phyloP scores from a whole-genome alignment of 2,113 vertebrate species.

The Aix galericulata region DNA sequence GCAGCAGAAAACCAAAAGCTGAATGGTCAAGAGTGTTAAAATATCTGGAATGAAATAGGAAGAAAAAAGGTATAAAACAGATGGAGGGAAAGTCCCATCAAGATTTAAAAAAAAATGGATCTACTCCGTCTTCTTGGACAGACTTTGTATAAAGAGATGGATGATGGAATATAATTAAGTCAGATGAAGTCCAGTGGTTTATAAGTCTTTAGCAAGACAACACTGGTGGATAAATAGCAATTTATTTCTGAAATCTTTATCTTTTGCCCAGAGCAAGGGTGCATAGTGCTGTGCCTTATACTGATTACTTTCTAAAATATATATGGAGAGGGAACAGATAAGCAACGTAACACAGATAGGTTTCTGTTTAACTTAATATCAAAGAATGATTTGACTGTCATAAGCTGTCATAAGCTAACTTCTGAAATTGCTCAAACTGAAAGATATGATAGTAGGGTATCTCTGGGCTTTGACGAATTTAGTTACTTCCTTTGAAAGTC shows the following conservation, averaged over 20 bases:
- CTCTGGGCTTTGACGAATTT: background rate
- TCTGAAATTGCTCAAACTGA: background rate
- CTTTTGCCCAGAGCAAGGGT: background rate
- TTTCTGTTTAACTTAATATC: background rate
- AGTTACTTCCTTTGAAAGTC: background rate
- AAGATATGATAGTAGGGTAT: background rate
- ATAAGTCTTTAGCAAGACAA: background rate
- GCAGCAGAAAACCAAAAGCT: background rate
- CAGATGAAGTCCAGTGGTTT: background rate
- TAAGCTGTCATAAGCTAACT: background rate
- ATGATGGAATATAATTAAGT: background rate
- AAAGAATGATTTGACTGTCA: background rate
- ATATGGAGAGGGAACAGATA: background rate
- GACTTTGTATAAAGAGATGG: background rate
- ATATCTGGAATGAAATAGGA: background rate
- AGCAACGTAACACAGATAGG: background rate
- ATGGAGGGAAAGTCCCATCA: background rate
- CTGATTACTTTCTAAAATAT: background rate
- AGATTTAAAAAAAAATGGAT: background rate
- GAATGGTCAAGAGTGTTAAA: background rate
- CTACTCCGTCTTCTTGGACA: background rate
- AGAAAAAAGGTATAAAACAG: background rate
- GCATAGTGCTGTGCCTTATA: background rate
- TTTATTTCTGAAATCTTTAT: constrained; percentile 4
- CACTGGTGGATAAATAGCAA: background rate